A percentile compares a stretch with the other conserved stretches of the same genome.
Evolutionary conservation across 2,113 vertebrate species (phyloP).

Genomic region (Terrapene triunguis): DNA sequence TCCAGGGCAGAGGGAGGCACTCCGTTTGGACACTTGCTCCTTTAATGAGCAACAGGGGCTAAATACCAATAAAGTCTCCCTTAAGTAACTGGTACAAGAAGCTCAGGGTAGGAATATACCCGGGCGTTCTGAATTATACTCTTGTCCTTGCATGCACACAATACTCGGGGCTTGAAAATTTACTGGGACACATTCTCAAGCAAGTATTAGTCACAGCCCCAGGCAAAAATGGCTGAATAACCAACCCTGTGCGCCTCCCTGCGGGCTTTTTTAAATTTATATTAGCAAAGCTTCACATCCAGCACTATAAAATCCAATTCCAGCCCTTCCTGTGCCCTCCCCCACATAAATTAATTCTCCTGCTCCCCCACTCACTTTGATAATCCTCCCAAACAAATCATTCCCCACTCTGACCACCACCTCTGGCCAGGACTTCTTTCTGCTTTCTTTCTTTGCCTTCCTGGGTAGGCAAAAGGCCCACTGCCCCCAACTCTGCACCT

Average conservation of each 20-base stretch:
- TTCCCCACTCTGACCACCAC: background rate
- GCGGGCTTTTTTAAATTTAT: background rate
- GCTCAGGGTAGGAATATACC: background rate
- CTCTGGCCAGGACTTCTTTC: background rate
- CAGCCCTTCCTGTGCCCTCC: background rate
- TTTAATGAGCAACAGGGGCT: fast-evolving
- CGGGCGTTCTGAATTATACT: background rate
- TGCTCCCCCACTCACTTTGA: background rate
- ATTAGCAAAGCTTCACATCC: background rate
- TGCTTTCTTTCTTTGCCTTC: background rate
- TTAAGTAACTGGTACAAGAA: fast-evolving
- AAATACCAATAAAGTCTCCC: fast-evolving
- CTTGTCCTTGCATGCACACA: background rate
- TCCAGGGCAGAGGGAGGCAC: constrained; percentile 7
- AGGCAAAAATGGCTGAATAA: background rate
- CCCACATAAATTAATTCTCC: background rate
- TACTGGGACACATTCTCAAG: background rate
- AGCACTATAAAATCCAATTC: background rate
- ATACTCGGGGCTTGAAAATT: background rate
- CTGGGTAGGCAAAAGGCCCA: background rate
- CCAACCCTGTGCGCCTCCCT: background rate
- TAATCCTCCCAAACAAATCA: background rate
- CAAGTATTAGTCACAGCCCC: background rate
- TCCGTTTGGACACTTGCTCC: background rate
- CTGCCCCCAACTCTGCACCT: background rate